These are phyloP conservation scores for Morbakka virulenta DNA, from an alignment of 30 jellyfish, hydroid and myxozoan species.

Conservation along the genomic window DNA sequence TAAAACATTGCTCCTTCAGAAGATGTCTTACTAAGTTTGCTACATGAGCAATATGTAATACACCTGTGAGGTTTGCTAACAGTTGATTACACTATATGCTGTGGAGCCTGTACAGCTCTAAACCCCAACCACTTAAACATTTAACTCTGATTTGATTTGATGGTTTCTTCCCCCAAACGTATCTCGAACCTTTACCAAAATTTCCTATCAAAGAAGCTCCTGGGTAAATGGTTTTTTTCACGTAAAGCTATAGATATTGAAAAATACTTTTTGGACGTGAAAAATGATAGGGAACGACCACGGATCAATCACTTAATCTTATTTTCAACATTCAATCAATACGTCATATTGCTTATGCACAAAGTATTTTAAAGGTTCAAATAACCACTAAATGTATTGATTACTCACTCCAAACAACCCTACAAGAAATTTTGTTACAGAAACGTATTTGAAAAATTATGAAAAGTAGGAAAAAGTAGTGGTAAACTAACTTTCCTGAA, in stretches of 20 bases:
- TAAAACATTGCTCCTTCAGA: no score
- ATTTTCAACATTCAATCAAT: neutral
- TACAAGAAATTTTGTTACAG: neutral
- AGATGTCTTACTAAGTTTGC: no score
- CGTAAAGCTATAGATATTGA: neutral
- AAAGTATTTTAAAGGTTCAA: neutral
- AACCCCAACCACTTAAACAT: neutral
- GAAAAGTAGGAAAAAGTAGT: neutral
- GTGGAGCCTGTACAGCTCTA: neutral
- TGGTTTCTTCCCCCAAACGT: neutral
- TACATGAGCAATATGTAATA: no score
- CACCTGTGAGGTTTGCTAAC: no score
- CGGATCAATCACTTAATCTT: neutral
- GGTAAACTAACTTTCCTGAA: neutral
- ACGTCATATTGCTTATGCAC: neutral
- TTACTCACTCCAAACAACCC: neutral
- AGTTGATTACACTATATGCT: no score
- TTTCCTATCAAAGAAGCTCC: neutral
- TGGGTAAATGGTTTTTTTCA: neutral
- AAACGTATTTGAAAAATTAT: neutral
- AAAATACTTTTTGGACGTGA: neutral
- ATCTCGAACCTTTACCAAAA: neutral
- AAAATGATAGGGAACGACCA: neutral
- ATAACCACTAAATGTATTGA: neutral
- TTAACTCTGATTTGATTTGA: neutral